Conservation (phyloP, 2,888 invertebrate species). For the Mimas tiliae region DNA sequence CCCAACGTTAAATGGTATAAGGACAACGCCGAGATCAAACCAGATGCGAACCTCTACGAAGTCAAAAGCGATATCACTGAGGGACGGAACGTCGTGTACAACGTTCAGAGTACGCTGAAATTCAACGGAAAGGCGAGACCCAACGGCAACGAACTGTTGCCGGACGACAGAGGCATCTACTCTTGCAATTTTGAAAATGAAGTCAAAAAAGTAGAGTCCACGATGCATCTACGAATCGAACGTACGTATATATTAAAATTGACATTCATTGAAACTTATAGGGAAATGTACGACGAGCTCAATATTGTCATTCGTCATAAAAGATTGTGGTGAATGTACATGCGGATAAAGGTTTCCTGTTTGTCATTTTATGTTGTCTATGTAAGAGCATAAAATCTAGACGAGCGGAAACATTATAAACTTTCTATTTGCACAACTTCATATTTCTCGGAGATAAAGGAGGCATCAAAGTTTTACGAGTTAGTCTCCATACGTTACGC, state of each 20-base stretch:
- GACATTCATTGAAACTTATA: not conserved
- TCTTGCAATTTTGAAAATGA: constrained; percentile 95
- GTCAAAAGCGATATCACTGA: constrained; percentile 91
- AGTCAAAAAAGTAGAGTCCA: constrained; percentile 93
- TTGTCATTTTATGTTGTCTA: constrained; percentile 13
- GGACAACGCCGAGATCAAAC: constrained; percentile 91
- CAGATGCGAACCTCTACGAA: constrained; percentile 91
- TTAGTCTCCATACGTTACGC: constrained; percentile 1
- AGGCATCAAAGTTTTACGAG: constrained; percentile 6
- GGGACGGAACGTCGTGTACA: constrained; percentile 91
- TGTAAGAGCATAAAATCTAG: constrained; percentile 10
- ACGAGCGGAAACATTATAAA: constrained; percentile 16
- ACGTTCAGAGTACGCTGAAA: constrained; percentile 92
- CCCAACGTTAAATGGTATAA: constrained; percentile 94
- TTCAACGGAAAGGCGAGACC: constrained; percentile 92
- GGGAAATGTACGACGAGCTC: not conserved
- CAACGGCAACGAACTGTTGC: constrained; percentile 90
- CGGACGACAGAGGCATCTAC: constrained; percentile 94
- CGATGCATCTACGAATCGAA: constrained; percentile 96
- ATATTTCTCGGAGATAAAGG: constrained; percentile 8
- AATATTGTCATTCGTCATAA: not conserved
- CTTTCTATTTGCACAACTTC: constrained; percentile 20
- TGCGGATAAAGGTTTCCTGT: not conserved
- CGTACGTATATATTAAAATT: constrained; percentile 84
- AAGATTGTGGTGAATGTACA: not conserved